These are phyloP conservation scores for Enteromius paludinosus DNA, from an alignment of 2,797 vertebrate genomes.

Conservation along the genomic window DNA sequence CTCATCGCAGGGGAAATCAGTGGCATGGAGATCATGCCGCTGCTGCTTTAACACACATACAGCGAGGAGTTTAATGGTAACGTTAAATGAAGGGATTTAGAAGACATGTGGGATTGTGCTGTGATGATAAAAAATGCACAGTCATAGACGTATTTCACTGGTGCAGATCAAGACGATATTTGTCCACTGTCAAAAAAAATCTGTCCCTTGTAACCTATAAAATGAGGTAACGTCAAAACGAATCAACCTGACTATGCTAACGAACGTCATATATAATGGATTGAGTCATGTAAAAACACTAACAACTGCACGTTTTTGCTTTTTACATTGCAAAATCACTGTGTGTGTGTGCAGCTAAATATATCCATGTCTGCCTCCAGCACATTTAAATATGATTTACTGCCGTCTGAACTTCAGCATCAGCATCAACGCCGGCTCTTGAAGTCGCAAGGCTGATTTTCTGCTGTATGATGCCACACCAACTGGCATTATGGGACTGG, in stretches of 20 bases:
- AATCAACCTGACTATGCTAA: background rate
- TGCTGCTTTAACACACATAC: slow-evolving; percentile 82
- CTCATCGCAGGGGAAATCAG: slow-evolving; percentile 83
- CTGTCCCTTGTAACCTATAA: background rate
- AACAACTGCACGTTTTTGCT: background rate
- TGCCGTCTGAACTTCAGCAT: slow-evolving; percentile 67
- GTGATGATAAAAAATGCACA: slow-evolving; percentile 56
- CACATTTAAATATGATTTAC: slow-evolving; percentile 52
- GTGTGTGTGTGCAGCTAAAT: slow-evolving; percentile 25
- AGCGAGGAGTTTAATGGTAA: slow-evolving; percentile 52
- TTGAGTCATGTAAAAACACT: background rate
- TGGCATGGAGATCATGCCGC: slow-evolving; percentile 81
- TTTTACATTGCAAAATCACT: slow-evolving; percentile 5
- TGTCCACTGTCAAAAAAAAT: background rate
- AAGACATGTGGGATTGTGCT: slow-evolving; percentile 31
- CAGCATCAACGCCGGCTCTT: slow-evolving; percentile 68
- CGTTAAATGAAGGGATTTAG: slow-evolving; percentile 37
- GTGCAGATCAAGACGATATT: slow-evolving; percentile 10
- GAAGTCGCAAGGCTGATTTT: slow-evolving; percentile 71
- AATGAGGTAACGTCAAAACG: background rate
- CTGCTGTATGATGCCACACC: slow-evolving; percentile 58
- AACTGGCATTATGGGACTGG: slow-evolving; percentile 60
- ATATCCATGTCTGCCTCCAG: slow-evolving; percentile 21
- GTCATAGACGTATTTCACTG: slow-evolving; percentile 64
- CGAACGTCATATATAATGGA: background rate